Percentiles rank a stretch among this genome's conserved stretches.
phyloP scores from a whole-genome alignment of 2,888 invertebrate species.

The Steromphala cineraria region DNA sequence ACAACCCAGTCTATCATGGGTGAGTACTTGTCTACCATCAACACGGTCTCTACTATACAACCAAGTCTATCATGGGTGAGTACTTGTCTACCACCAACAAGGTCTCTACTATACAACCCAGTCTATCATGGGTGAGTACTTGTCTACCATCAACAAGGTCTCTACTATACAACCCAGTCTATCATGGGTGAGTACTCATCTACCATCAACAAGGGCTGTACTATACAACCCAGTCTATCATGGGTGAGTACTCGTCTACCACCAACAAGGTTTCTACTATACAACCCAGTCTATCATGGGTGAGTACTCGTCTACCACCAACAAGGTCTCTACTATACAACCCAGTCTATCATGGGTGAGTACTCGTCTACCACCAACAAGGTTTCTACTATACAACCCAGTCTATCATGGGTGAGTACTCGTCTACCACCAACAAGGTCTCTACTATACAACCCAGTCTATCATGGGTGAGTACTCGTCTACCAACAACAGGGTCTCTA shows the following conservation, averaged over 20 bases:
- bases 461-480: background rate
- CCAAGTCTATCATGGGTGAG: background rate
- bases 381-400: background rate
- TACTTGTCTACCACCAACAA: too few relatives aligned
- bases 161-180: background rate
- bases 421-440: too few relatives aligned
- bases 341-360: background rate
- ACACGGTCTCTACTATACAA: background rate
- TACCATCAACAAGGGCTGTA: too few relatives aligned
- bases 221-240: background rate
- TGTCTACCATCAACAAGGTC: too few relatives aligned
- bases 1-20: background rate
- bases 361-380: too few relatives aligned
- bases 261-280: too few relatives aligned
- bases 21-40: too few relatives aligned
- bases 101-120: background rate
- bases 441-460: background rate
- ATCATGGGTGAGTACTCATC: background rate
- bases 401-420: background rate
- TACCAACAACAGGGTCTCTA: background rate
- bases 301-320: too few relatives aligned
- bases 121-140: background rate
- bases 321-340: background rate
- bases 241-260: conserved; percentile 1
- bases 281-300: background rate